Evolutionary conservation across 2,113 vertebrate species (phyloP), one percentile per base, ranked within the genome.

Genomic region (Euleptes europaea): DNA sequence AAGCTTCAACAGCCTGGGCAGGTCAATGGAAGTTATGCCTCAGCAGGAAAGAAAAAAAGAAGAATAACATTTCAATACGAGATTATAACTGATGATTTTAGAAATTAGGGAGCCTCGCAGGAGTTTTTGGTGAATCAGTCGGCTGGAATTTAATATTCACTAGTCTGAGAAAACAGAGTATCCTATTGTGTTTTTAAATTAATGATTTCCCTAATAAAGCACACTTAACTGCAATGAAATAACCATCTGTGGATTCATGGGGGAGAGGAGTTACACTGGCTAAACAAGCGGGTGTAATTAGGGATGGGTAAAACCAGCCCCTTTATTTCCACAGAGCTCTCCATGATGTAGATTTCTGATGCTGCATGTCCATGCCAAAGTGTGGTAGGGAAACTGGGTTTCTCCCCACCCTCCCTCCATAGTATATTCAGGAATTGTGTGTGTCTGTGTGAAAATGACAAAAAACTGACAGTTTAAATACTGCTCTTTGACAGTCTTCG

Each of bases 141-240:
- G 88, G 81, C 0, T 66, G 75, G 70, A 82, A 47, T 72, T 38
- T 0, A 74, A 75, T 42, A 87, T 42, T 80, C 86, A 75, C 77
- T 33, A 13, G 4, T 8, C 60, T 65, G 28, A 78, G 6, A 76
- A 12, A 82, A 51, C 4, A 3, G 9, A 44, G 42, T 33, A 7
- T 84, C 76, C 78, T 19, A 79, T 5, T 23, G 40, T 19, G 74
- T 51, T 86, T 49, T 85, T 49, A 75, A 74, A 75, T 63, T 89
- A 80, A 86, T 31, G 28, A 84, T 26, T 31, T 26, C 40, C 71
- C 83, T n/a, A 11, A 90, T 80, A 80, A 82, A 42, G 3, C 2
- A 84, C 13, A 73, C 14, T 65, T 57, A 72, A 85, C 85, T 73
- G 49, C 15, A 86, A 28, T 63, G 26, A 89, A 89, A 88, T 63